Percentiles rank a stretch among this genome's conserved stretches.
These are phyloP conservation scores for Irena cyanogastra DNA, from an alignment of 2,113 vertebrate species.

Conservation along the genomic window DNA sequence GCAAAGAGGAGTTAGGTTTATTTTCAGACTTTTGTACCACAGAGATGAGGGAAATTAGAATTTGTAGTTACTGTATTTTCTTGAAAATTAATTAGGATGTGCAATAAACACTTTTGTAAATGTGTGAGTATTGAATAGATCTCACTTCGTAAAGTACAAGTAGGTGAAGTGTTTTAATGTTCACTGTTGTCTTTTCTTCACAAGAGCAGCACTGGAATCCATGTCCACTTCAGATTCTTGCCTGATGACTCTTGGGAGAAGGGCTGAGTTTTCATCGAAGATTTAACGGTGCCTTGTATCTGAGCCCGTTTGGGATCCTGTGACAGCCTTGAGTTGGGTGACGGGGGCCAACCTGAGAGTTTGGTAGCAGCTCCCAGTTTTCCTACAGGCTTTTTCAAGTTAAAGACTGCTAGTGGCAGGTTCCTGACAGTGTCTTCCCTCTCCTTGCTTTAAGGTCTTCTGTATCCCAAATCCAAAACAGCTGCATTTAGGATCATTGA, in stretches of 20 bases:
- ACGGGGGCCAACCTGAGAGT: neutral
- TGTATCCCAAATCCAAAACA: neutral
- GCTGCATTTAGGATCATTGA: neutral
- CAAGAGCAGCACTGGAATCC: neutral
- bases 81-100: neutral
- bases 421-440: neutral
- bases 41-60: neutral
- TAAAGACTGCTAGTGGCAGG: neutral
- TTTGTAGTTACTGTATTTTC: neutral
- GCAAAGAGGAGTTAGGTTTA: neutral
- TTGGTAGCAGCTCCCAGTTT: neutral
- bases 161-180: neutral
- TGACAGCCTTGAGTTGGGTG: neutral
- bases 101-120: conserved; percentile 10
- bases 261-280: neutral
- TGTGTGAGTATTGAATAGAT: neutral
- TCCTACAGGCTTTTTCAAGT: neutral
- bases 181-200: neutral
- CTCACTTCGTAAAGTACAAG: neutral
- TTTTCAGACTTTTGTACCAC: neutral
- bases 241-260: neutral
- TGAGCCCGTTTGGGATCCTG: neutral
- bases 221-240: neutral
- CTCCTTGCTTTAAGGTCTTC: neutral
- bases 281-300: neutral